Percentiles rank a stretch among this genome's conserved stretches.
These are phyloP conservation scores for Nemapogon koenigi DNA, from an alignment of 2,888 invertebrate genomes.

Conservation along the genomic window DNA sequence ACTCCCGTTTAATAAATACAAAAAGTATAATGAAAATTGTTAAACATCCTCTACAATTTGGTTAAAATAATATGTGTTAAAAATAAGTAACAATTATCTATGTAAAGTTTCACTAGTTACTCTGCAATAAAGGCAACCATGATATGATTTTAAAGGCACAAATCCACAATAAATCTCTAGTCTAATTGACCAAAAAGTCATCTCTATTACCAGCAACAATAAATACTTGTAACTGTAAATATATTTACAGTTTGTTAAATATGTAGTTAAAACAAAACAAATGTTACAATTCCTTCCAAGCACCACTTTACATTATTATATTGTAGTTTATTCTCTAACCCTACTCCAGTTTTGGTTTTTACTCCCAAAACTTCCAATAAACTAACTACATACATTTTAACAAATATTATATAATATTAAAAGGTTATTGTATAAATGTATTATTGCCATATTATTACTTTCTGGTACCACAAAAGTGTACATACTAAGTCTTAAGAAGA, in stretches of 20 bases:
- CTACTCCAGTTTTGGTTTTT: constrained; percentile 32
- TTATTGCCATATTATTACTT: constrained; percentile 58
- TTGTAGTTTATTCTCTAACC: constrained; percentile 32
- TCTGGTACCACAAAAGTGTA: too few species aligned
- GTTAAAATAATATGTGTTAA: too few species aligned
- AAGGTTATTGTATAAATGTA: too few species aligned
- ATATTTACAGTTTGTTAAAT: constrained; percentile 1
- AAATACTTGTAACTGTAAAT: constrained; percentile 4
- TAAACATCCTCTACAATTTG: too few species aligned
- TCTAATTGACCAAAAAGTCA: constrained; percentile 4
- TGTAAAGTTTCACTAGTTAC: too few species aligned
- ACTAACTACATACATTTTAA: too few species aligned
- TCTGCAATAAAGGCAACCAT: constrained; percentile 47
- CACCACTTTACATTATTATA: constrained; percentile 35
- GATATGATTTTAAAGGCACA: constrained; percentile 61
- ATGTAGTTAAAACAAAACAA: neutral
- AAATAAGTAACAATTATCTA: too few species aligned
- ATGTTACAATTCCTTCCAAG: constrained; percentile 26
- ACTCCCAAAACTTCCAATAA: too few species aligned
- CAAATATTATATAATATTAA: too few species aligned
- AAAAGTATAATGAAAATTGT: too few species aligned
- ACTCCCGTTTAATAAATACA: too few species aligned
- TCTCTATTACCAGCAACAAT: neutral
- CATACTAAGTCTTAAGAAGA: constrained; percentile 16
- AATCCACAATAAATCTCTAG: constrained; percentile 20